These are phyloP conservation scores for Plemyria rubiginata DNA, from an alignment of 2,888 invertebrate genomes.

Conservation along the genomic window DNA sequence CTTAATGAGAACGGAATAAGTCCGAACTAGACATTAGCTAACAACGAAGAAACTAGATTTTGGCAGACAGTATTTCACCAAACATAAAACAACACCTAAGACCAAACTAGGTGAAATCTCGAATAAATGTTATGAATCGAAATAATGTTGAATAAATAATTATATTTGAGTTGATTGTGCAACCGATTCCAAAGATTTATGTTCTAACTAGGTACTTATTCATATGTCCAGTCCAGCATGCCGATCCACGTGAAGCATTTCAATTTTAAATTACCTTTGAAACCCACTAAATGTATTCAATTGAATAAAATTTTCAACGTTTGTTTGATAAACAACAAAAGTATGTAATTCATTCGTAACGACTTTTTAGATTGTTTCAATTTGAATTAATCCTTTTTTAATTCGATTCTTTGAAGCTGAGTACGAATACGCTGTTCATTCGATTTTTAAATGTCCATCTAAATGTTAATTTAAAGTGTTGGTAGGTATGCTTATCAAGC, in stretches of 20 bases:
- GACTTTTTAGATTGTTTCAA: conserved; percentile 19
- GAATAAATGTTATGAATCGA: no score
- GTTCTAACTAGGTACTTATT: not conserved
- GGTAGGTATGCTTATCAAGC: conserved; percentile 26
- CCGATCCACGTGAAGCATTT: conserved; percentile 51
- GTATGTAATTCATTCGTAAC: conserved; percentile 25
- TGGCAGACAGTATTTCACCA: no score
- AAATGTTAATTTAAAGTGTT: conserved; percentile 35
- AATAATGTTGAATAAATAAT: no score
- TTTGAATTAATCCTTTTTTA: conserved; percentile 29
- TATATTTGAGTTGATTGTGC: conserved; percentile 9
- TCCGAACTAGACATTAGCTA: not conserved
- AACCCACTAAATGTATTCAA: not conserved
- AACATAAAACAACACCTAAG: no score
- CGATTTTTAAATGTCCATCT: conserved; percentile 27
- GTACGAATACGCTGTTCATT: conserved; percentile 12
- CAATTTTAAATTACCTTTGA: conserved; percentile 7
- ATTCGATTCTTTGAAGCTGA: conserved; percentile 18
- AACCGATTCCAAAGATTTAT: not conserved
- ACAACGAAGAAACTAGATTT: not conserved
- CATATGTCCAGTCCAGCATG: conserved; percentile 41
- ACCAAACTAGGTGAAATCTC: no score
- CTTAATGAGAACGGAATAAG: not conserved
- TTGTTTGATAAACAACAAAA: conserved; percentile 30
- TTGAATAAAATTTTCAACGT: not conserved